phyloP scores from a whole-genome alignment of 2,888 invertebrate species.

The Polydrusus pterygomalis region DNA sequence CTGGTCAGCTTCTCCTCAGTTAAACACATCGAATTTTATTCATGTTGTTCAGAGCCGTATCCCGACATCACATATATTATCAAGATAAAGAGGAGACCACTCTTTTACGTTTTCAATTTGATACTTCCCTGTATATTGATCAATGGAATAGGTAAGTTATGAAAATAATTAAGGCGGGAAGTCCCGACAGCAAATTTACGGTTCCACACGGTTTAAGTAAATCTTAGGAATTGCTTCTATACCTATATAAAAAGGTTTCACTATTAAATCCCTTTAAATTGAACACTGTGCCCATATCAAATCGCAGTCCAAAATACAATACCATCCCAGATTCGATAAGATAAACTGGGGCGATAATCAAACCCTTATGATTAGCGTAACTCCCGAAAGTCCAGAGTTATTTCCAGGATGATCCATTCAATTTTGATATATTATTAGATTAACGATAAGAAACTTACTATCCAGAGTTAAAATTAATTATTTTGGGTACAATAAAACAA shows the following conservation, averaged over 20 bases:
- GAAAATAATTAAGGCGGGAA: too few species aligned
- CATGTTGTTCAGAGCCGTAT: constrained; percentile 88
- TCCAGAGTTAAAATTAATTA: constrained; percentile 24
- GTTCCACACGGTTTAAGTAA: too few species aligned
- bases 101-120: constrained; percentile 91
- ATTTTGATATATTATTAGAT: constrained; percentile 3
- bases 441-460: constrained; percentile 18
- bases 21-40: constrained; percentile 84
- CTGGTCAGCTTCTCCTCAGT: constrained; percentile 84
- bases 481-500: constrained; percentile 31
- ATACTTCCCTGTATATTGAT: constrained; percentile 90
- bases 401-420: constrained; percentile 12
- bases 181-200: too few species aligned
- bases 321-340: not conserved
- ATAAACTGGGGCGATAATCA: not conserved
- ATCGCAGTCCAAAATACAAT: not conserved
- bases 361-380: constrained; percentile 6
- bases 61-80: constrained; percentile 90
- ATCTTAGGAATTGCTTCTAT: not conserved
- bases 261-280: too few species aligned
- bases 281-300: too few species aligned
- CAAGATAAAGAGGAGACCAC: constrained; percentile 82
- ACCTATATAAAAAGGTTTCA: not conserved
- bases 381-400: constrained; percentile 8
- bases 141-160: constrained; percentile 87